Base-by-base conservation (phyloP, 2,888 invertebrate species). In the Proisotoma minuta region DNA sequence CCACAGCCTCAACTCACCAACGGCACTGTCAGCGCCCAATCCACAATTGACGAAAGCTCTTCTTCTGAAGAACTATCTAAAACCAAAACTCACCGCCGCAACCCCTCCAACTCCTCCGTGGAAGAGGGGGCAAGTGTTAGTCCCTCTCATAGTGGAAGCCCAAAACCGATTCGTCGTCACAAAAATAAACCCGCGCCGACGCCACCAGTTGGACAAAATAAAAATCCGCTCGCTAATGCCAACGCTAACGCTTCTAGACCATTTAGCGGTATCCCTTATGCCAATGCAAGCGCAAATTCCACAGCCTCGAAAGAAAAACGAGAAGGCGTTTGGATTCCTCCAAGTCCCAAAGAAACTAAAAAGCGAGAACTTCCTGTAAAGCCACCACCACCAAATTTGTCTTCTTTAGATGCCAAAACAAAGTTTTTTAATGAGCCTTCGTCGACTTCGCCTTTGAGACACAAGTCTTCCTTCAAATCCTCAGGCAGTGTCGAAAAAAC, bases 71-170 rank as follows among this genome's bases (percentile, higher is more conserved):
- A 28, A 43, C 43, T 59, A 29, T 51, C 50, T 5, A 65, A 65
- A 20, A 62, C 62, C 12, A 12, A 48, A n/a, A 50, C 57, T 43
- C 18, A 27, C 20, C 83, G 83, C 69, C 80, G 85, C 70, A 84
- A 85, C 58, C 83, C 85, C 74, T 85, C 85, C 0, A 86, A 84
- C 75, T 85, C 85, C 74, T 86, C 86, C 65, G 78, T 86, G 18
- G 68, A 69, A 43, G 65, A 69, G 3, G n/a, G 20, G 10, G 47
- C 5, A 10, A 5, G 5, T n/a, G 5, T 18, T 18, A 18, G 20
- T 5, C 5, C 64, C 78, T 86, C 86, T 65, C 85, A 86, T 3
- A 83, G 85, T 72, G 84, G 87, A 39, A 89, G 89, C 78, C 89
- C 88, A 20, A 87, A 86, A 73, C 86, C 86, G 8, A 83, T 84